Evolutionary conservation across 2,888 invertebrate species (phyloP).

Genomic region (Leptura quadrifasciata): DNA sequence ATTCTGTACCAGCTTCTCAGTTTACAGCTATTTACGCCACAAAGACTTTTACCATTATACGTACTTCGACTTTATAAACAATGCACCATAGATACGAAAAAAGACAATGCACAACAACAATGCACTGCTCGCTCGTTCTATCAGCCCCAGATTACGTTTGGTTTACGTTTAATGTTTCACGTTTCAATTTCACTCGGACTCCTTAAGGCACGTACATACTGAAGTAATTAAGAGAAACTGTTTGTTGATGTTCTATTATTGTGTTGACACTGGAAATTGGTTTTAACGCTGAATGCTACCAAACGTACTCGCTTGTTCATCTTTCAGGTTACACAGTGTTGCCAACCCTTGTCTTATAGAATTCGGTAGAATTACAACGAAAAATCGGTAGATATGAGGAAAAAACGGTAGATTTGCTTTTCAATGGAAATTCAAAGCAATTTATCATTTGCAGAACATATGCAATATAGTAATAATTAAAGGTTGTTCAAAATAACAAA

Average conservation of each 20-base stretch:
- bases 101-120: slow-evolving; percentile 6
- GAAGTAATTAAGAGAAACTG: not conserved
- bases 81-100: slow-evolving; percentile 16
- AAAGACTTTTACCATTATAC: slow-evolving; percentile 47
- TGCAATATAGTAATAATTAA: too few species aligned
- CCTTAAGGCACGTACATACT: not conserved
- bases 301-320: too few species aligned
- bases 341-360: too few species aligned
- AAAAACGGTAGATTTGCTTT: too few species aligned
- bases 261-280: not conserved
- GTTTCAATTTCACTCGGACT: not conserved
- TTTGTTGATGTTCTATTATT: not conserved
- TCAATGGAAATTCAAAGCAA: too few species aligned
- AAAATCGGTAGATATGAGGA: too few species aligned
- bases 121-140: not conserved
- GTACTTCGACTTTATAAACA: slow-evolving; percentile 44
- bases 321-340: too few species aligned
- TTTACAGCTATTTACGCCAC: slow-evolving; percentile 45
- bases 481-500: too few species aligned
- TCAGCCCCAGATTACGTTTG: slow-evolving; percentile 7
- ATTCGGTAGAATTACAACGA: too few species aligned
- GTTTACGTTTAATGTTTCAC: slow-evolving; percentile 4
- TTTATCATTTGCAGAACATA: too few species aligned
- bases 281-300: too few species aligned
- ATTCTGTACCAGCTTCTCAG: not conserved